These are phyloP conservation scores for Myiothlypis coronata DNA, from an alignment of 2,797 vertebrate genomes.

Conservation along the genomic window DNA sequence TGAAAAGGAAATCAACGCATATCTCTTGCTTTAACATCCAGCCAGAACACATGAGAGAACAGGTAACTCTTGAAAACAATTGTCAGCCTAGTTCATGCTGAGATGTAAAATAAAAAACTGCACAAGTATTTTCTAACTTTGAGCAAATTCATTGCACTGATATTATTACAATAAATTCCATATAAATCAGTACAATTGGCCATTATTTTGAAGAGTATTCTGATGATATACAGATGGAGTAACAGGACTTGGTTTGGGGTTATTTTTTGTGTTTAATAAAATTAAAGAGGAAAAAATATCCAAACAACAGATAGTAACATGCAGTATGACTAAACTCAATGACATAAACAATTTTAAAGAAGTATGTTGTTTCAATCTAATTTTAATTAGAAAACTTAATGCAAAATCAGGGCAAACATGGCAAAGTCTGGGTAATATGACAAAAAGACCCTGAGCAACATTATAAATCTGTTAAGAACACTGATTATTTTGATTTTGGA, in stretches of 20 bases:
- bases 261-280: background rate
- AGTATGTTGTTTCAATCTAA: background rate
- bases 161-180: background rate
- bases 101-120: background rate
- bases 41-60: background rate
- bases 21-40: background rate
- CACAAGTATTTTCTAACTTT: background rate
- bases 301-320: background rate
- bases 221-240: background rate
- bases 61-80: slow-evolving; percentile 31
- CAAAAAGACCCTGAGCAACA: slow-evolving; percentile 61
- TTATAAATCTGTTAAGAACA: slow-evolving; percentile 52
- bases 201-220: slow-evolving; percentile 41
- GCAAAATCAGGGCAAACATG: slow-evolving; percentile 25
- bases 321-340: background rate
- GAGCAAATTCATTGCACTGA: background rate
- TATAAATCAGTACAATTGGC: background rate
- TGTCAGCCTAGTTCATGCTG: background rate
- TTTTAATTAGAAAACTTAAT: slow-evolving; percentile 24
- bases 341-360: slow-evolving; percentile 28
- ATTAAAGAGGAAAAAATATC: background rate
- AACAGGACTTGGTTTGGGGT: background rate
- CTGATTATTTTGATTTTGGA: slow-evolving; percentile 58
- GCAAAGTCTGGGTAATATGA: slow-evolving; percentile 11
- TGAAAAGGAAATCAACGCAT: background rate